A percentile compares a stretch with the other conserved stretches of the same genome.
These are phyloP conservation scores for Squalus acanthias DNA, from an alignment of 2,797 vertebrate genomes.

Conservation along the genomic window DNA sequence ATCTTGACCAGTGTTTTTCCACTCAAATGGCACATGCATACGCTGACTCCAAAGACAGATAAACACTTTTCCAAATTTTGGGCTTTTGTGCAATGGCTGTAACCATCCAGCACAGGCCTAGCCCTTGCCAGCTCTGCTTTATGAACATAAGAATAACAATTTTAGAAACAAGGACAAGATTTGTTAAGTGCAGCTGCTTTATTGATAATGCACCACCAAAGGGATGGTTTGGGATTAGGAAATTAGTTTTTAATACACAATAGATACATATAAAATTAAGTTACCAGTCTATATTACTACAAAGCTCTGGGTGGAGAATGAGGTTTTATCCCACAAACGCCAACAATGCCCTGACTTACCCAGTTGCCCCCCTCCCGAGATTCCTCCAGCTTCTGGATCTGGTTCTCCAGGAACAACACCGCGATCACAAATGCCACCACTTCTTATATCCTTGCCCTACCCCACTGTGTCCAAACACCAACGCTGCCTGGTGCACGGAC, in stretches of 20 bases:
- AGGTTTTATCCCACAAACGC: background rate
- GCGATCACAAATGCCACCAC: conserved; percentile 62
- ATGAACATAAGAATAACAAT: background rate
- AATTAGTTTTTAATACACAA: background rate
- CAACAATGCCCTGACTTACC: conserved; percentile 59
- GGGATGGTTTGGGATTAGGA: background rate
- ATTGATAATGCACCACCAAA: no score
- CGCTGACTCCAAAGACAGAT: background rate
- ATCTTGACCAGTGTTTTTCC: background rate
- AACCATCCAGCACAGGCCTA: background rate
- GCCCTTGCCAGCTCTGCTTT: background rate
- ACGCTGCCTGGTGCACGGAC: no score
- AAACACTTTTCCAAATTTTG: background rate
- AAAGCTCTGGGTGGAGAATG: background rate
- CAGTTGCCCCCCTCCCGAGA: conserved; percentile 72
- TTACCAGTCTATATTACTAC: background rate
- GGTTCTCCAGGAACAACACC: conserved; percentile 82
- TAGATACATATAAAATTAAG: no score
- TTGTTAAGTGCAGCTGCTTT: no score
- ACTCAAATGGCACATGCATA: background rate
- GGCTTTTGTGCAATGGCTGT: background rate
- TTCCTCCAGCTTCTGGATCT: conserved; percentile 87
- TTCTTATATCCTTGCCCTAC: no score
- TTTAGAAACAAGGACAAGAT: no score
- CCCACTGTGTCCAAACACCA: no score